Evolutionary conservation across 2,113 vertebrate species (phyloP), one percentile per base, ranked within the genome.

Genomic region (Sebastes schlegelii): DNA sequence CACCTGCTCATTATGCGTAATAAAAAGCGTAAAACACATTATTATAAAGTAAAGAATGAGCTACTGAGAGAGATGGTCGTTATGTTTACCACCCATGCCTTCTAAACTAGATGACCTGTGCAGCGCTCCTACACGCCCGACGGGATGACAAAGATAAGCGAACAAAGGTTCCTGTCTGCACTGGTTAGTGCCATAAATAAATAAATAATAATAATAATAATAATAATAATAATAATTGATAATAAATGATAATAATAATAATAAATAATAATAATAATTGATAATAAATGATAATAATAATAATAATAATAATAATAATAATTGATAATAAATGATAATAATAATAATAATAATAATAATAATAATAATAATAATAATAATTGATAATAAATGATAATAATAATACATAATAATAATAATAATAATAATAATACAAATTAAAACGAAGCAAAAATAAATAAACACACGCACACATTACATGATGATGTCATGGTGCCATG

Each of bases 101-200:
- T 14, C 4, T 12, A 26, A 43, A 34, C 26, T 4, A 23, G 6
- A 68, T 43, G 49, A 77, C 70, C 21, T 40, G 91, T 90, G 80
- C 87, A 65, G 6, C 84, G 5, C n/a, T 46, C 8, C 49, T 42
- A 74, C 6, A 42, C 3, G 26, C 1, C 79, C 93, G 91, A 10
- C 1, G 14, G n/a, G 82, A 72, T 42, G 5, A 60, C 11, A 68
- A 6, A 5, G 40, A 8, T 0, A 8, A 14, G 10, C 5, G 13
- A 13, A 34, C 16, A 0, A 70, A 11, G 3, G 86, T 92, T 91
- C 90, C 90, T 14, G 7, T 1, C 5, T 19, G 42, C 13, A 3
- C 0, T 43, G 23, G 11, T 52, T 16, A 5, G 23, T 42, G 1
- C 4, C 6, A 10, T 68, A 8, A 12, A n/a, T 69, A n/a, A 34